Evolutionary conservation across 2,113 vertebrate species (phyloP).

Genomic region (Cinclus cinclus): DNA sequence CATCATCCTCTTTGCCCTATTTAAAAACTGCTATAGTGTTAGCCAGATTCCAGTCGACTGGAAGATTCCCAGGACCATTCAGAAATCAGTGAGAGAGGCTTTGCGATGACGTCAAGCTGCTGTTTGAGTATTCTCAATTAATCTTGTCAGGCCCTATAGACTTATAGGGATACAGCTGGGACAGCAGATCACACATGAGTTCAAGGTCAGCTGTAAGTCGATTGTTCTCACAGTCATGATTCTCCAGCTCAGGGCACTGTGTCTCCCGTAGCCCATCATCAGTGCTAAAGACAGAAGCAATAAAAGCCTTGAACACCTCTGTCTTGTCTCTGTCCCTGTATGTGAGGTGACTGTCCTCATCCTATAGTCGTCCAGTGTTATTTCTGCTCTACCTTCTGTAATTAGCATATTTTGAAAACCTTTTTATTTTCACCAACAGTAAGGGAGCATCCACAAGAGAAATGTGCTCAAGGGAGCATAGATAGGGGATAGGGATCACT

Average conservation of each 20-base stretch:
- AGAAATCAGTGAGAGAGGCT: not conserved
- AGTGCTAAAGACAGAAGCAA: not conserved
- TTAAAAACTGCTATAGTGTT: not conserved
- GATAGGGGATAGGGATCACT: not conserved
- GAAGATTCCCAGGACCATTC: not conserved
- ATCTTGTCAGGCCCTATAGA: not conserved
- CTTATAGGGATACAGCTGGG: not conserved
- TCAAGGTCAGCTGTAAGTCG: not conserved
- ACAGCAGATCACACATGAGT: not conserved
- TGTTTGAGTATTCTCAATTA: not conserved
- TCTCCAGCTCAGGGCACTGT: not conserved
- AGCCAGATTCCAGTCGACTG: not conserved
- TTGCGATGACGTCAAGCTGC: not conserved
- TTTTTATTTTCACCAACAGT: not conserved
- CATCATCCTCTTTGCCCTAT: not conserved
- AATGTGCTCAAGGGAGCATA: not conserved
- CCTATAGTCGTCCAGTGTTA: not conserved
- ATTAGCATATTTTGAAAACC: not conserved
- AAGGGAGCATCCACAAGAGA: not conserved
- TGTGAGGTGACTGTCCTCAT: not conserved
- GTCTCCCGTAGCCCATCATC: not conserved
- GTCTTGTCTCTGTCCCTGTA: not conserved
- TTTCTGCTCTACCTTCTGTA: not conserved
- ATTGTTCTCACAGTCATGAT: not conserved
- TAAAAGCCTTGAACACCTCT: not conserved